A percentile compares a stretch with the other conserved stretches of the same genome.
phyloP scores from a whole-genome alignment of 1,140 invertebrate genomes.

The Gryon sp. region DNA sequence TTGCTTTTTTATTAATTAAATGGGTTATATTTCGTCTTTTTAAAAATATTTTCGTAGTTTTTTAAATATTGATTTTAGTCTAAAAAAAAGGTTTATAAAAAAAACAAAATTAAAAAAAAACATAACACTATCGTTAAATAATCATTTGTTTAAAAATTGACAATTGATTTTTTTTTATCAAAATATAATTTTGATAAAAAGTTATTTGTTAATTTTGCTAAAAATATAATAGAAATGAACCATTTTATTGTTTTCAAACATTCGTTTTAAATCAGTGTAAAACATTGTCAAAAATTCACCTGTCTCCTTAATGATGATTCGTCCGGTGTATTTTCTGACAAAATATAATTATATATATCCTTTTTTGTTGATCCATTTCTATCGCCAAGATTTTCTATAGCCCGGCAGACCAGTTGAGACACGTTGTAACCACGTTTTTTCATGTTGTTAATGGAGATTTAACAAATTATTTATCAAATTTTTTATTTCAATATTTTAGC shows the following conservation, averaged over 20 bases:
- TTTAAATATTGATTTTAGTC: too few relatives aligned
- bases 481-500: too few relatives aligned
- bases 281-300: conserved; percentile 53
- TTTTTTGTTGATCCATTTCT: conserved; percentile 71
- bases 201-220: neutral
- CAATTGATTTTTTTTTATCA: neutral
- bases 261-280: too few relatives aligned
- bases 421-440: neutral
- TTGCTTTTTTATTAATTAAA: too few relatives aligned
- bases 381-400: conserved; percentile 72
- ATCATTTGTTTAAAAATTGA: too few relatives aligned
- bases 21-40: too few relatives aligned
- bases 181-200: neutral
- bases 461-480: too few relatives aligned
- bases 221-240: too few relatives aligned
- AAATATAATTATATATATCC: conserved; percentile 75
- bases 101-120: too few relatives aligned
- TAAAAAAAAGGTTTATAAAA: neutral
- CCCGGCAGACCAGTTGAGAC: conserved; percentile 65
- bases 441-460: neutral
- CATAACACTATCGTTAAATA: too few relatives aligned
- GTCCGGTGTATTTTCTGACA: conserved; percentile 65
- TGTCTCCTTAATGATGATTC: conserved; percentile 67
- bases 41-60: too few relatives aligned
- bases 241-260: too few relatives aligned